A percentile compares a stretch with the other conserved stretches of the same genome.
Conservation (phyloP, 2,888 invertebrate genomes). For the Zeuzera pyrina region DNA sequence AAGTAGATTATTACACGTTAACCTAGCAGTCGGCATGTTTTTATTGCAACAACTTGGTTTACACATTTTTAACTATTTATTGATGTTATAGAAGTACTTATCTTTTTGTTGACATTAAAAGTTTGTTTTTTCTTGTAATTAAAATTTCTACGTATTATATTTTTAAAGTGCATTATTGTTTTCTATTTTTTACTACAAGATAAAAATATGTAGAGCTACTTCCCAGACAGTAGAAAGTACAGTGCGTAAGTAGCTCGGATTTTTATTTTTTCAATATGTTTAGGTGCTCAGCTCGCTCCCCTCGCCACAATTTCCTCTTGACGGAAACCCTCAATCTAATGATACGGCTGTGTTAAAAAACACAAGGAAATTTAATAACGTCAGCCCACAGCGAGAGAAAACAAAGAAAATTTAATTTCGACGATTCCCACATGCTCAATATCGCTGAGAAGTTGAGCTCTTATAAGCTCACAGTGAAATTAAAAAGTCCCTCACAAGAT, state of each 20-base stretch:
- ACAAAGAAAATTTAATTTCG: conserved; percentile 72
- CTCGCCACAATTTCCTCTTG: conserved; percentile 70
- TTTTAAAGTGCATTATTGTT: not conserved
- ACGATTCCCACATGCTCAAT: conserved; percentile 71
- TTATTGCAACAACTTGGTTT: no score
- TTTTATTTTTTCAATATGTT: conserved; percentile 73
- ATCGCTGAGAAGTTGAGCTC: conserved; percentile 56
- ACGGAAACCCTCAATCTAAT: conserved; percentile 74
- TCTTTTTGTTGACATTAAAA: no score
- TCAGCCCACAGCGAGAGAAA: conserved; percentile 50
- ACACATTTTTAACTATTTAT: no score
- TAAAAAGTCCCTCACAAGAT: conserved; percentile 25
- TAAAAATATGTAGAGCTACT: conserved; percentile 33
- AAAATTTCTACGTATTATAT: not conserved
- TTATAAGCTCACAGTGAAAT: conserved; percentile 35
- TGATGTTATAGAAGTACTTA: no score
- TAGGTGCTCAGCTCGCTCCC: conserved; percentile 63
- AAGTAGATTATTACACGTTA: no score
- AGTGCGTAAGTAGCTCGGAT: conserved; percentile 58
- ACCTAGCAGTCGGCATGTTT: no score
- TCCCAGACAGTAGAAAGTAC: conserved; percentile 14
- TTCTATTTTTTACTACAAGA: conserved; percentile 3
- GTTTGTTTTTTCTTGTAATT: not conserved
- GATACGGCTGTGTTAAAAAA: conserved; percentile 74
- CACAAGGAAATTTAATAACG: conserved; percentile 74